Evolutionary conservation across 2,888 invertebrate genomes (phyloP).

Genomic region (Cabera pusaria): DNA sequence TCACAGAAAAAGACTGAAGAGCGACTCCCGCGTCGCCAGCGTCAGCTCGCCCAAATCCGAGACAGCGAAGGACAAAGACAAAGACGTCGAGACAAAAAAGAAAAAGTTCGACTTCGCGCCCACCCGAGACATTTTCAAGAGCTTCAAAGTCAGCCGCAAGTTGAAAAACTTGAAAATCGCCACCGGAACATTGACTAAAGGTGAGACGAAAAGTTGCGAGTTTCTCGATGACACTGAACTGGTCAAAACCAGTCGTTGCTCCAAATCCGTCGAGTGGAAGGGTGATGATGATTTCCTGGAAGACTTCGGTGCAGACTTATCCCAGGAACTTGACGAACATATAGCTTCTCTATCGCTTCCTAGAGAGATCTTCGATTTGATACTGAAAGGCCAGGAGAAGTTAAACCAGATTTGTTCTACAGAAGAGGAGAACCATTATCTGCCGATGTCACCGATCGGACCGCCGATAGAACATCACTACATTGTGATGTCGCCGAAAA

Average conservation of each 20-base stretch:
- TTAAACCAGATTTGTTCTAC: conserved; percentile 49
- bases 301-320: conserved; percentile 55
- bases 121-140: conserved; percentile 72
- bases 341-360: conserved; percentile 60
- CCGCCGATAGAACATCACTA: conserved; percentile 66
- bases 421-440: conserved; percentile 59
- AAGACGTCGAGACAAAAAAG: conserved; percentile 70
- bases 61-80: conserved; percentile 62
- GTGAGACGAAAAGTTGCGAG: conserved; percentile 75
- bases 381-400: conserved; percentile 54
- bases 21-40: conserved; percentile 63
- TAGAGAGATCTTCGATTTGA: conserved; percentile 66
- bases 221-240: conserved; percentile 65
- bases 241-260: conserved; percentile 55
- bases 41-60: conserved; percentile 63
- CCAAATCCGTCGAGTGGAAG: conserved; percentile 73
- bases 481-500: conserved; percentile 70
- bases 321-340: conserved; percentile 58
- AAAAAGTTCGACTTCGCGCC: conserved; percentile 79
- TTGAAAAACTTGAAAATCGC: conserved; percentile 67
- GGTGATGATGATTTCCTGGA: conserved; percentile 43
- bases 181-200: conserved; percentile 50
- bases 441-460: conserved; percentile 71
- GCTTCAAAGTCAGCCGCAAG: conserved; percentile 70
- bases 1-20: conserved; percentile 72